A percentile compares a stretch with the other conserved stretches of the same genome.
phyloP scores from a whole-genome alignment of 2,113 vertebrate genomes.

The Chitala chitala region DNA sequence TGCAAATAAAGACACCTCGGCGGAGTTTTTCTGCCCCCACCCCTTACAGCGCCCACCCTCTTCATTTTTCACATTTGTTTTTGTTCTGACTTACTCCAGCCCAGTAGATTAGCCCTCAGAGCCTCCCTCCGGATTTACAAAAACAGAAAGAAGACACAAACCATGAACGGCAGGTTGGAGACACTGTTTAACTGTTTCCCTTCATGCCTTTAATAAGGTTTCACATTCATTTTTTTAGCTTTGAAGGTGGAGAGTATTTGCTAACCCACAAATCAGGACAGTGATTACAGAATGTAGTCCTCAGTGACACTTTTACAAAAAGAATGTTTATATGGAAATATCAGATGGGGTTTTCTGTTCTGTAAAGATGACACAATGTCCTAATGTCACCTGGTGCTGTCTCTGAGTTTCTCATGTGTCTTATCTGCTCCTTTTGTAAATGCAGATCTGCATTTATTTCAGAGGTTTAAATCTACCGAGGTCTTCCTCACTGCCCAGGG shows the following conservation, averaged over 20 bases:
- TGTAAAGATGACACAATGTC: no score
- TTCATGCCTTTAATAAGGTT: slow-evolving; percentile 18
- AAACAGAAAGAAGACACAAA: slow-evolving; percentile 4
- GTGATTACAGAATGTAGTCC: slow-evolving; percentile 21
- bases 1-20: slow-evolving; percentile 48
- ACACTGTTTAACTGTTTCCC: slow-evolving; percentile 8
- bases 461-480: no score
- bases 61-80: slow-evolving; percentile 10
- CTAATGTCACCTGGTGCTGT: no score
- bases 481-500: no score
- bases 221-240: neutral
- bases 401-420: no score
- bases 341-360: slow-evolving; percentile 2
- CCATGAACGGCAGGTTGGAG: slow-evolving; percentile 4
- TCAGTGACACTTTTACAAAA: slow-evolving; percentile 29
- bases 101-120: slow-evolving; percentile 10
- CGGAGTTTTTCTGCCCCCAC: neutral
- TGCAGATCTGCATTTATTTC: no score
- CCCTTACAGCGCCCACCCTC: no score
- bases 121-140: slow-evolving; percentile 25
- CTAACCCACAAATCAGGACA: slow-evolving; percentile 17
- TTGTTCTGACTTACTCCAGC: slow-evolving; percentile 36
- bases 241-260: slow-evolving; percentile 10
- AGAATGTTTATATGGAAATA: slow-evolving; percentile 19
- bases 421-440: no score